Base-by-base conservation (phyloP, 2,113 vertebrate species). In the Crypturellus undulatus region DNA sequence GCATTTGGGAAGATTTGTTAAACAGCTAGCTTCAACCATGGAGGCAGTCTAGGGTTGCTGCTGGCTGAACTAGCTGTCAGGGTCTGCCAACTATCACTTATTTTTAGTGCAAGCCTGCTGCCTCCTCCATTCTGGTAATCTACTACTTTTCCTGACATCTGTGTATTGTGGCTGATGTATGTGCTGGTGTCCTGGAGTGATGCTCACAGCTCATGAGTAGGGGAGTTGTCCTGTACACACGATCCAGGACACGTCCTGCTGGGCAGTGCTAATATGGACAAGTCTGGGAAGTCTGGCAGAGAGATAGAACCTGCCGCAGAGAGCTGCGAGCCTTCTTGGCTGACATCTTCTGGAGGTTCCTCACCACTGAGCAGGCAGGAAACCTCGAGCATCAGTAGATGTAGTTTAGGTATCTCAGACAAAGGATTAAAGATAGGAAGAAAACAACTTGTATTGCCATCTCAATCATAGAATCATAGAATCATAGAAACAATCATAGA, bases 121-220 rank as follows among this genome's bases (percentile, higher is more conserved):
- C 30, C 40, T 49, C 20, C 79, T 52, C 60, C 62, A 42, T 83
- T 30, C 26, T 77, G n/a, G 42, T 40, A 15, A 63, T 9, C 47
- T 90, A 15, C 2, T 26, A 40, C 30, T 36, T 58, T 34, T 52
- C n/a, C 20, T 82, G 83, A 5, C 20, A 62, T n/a, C 22, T 69
- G 54, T 18, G 19, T 45, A 1, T 38, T 45, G 15, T 5, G 32
- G 8, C 4, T 71, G 45, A 68, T 3, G 8, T 45, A 34, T n/a
- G 18, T 10, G 21, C 59, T 64, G 2, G 6, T 56, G 45, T 34
- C 56, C 60, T 47, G 60, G 34, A 17, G 15, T 16, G 49, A 56
- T 8, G 15, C 52, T 1, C 54, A 45, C 34, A 34, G 25, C n/a
- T 18, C 7, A 21, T 2, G 1, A 0, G 0, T 58, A 0, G 2